Percentiles rank a stretch among this genome's conserved stretches.
These are phyloP conservation scores for Phasianus colchicus DNA, from an alignment of 2,113 vertebrate genomes.

Conservation along the genomic window DNA sequence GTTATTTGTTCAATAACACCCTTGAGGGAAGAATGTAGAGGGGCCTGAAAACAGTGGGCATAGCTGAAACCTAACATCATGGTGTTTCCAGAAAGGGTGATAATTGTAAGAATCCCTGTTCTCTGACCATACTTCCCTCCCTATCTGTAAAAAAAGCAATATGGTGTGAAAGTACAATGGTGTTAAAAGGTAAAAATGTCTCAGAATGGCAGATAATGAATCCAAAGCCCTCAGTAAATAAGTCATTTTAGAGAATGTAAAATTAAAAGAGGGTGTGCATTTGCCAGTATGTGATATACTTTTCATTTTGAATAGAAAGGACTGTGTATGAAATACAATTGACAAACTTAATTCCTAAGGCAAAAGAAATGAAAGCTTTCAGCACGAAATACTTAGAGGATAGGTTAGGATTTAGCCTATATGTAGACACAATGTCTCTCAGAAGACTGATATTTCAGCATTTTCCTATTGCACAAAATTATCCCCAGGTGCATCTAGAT, in stretches of 20 bases:
- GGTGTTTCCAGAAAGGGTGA: background rate
- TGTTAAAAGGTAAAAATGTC: background rate
- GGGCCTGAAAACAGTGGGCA: background rate
- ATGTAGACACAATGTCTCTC: background rate
- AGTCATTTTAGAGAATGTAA: background rate
- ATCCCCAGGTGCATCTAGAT: background rate
- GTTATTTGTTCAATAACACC: background rate
- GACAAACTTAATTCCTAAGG: background rate
- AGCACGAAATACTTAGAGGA: background rate
- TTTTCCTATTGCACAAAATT: background rate
- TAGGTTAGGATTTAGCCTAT: background rate
- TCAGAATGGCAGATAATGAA: background rate
- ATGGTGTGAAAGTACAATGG: background rate
- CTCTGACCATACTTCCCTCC: background rate
- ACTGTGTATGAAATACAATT: background rate
- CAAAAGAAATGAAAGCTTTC: background rate
- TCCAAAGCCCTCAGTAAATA: background rate
- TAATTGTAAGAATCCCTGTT: background rate
- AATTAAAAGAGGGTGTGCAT: background rate
- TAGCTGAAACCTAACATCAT: background rate
- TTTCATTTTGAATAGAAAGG: background rate
- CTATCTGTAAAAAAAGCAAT: background rate
- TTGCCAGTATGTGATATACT: background rate
- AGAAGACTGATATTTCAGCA: background rate
- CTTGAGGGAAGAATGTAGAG: background rate